These are phyloP conservation scores for Trichogramma pretiosum DNA, from an alignment of 1,140 invertebrate species.

Conservation along the genomic window DNA sequence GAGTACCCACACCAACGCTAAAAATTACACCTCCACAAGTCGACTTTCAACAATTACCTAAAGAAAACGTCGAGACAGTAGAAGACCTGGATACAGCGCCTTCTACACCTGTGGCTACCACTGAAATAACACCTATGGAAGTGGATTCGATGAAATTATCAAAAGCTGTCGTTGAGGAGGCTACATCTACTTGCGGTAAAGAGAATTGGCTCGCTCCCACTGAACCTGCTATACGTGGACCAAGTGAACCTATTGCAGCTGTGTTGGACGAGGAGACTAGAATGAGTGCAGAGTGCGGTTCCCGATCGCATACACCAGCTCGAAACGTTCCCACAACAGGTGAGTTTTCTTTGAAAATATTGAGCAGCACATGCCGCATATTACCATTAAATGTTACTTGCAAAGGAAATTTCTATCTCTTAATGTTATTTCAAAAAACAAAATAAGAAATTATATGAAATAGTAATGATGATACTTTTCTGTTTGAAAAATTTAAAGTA, in stretches of 20 bases:
- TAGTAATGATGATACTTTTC: not conserved
- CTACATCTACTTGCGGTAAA: slow-evolving; percentile 15
- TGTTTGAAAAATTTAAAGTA: slow-evolving; percentile 1
- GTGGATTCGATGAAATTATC: not conserved
- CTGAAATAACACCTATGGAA: no score
- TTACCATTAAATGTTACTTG: no score
- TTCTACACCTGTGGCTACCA: no score
- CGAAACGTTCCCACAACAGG: slow-evolving; percentile 33
- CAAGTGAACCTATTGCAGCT: no score
- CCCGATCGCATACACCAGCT: slow-evolving; percentile 48
- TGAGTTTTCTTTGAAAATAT: no score
- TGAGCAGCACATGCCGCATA: no score
- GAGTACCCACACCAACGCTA: not conserved
- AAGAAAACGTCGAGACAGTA: not conserved
- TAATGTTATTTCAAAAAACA: no score
- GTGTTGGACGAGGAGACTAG: slow-evolving; percentile 77
- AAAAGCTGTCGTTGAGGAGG: not conserved
- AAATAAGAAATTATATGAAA: no score
- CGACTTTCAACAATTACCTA: not conserved
- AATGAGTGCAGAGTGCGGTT: slow-evolving; percentile 67
- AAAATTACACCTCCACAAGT: not conserved
- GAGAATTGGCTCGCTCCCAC: slow-evolving; percentile 38
- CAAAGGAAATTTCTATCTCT: no score
- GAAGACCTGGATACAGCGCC: not conserved
- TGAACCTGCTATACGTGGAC: no score